phyloP scores from a whole-genome alignment of 2,113 vertebrate species.

The Hassar affinis region DNA sequence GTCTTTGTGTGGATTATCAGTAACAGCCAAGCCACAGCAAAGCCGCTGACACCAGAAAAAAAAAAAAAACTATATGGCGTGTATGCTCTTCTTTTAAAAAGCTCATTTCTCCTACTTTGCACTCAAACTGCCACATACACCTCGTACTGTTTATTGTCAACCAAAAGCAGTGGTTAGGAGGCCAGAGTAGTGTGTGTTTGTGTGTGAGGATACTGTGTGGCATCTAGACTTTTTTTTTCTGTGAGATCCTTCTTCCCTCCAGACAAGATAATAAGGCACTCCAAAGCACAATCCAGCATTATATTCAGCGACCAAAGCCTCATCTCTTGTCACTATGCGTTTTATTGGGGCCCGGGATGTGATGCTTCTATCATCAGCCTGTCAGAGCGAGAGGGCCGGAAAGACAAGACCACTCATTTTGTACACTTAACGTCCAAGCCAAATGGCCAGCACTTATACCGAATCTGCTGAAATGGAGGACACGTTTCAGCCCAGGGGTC shows the following conservation, averaged over 20 bases:
- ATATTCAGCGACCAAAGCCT: constrained; percentile 99
- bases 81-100: constrained; percentile 71
- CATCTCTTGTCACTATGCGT: constrained; percentile 99
- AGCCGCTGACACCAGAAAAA: neutral
- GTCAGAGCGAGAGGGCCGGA: constrained; percentile 95
- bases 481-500: constrained; percentile 95
- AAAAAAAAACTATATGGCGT: constrained; percentile 41
- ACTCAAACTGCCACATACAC: constrained; percentile 91
- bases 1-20: constrained; percentile 37
- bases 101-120: constrained; percentile 90
- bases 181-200: constrained; percentile 86
- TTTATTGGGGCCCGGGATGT: constrained; percentile 91
- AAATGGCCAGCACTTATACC: constrained; percentile 93
- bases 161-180: constrained; percentile 97
- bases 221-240: constrained; percentile 80
- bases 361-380: constrained; percentile 99
- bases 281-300: constrained; percentile 99
- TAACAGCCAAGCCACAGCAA: constrained; percentile 49
- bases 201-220: constrained; percentile 87
- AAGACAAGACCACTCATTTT: constrained; percentile 95
- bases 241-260: constrained; percentile 95
- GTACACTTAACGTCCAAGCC: constrained; percentile 98
- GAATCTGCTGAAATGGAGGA: constrained; percentile 92
- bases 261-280: constrained; percentile 99
- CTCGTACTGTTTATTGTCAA: constrained; percentile 94